Base-by-base conservation (phyloP, 2,888 invertebrate species). In the Rhingia rostrata region DNA sequence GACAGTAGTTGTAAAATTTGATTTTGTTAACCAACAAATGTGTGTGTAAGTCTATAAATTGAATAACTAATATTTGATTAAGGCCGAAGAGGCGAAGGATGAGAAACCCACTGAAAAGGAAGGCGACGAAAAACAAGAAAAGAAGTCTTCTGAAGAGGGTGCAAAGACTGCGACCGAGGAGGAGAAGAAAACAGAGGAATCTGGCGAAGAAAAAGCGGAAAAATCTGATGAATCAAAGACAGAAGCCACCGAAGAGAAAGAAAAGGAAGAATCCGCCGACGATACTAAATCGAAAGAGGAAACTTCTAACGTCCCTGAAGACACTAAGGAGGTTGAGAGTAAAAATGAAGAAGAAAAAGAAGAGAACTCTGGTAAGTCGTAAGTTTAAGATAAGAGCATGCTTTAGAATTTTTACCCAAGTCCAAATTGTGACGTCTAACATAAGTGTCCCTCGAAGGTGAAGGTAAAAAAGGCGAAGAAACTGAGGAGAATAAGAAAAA, bases 151-250 rank as follows among this genome's bases (percentile, higher is more conserved):
- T 10, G 61, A 39, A 14, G 41, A 74, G 12, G 67, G n/a, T 6
- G 56, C 64, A 39, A 74, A 88, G 87, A 87, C 88, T 86, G 87
- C 87, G 77, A 83, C 75, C 37, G 86, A 86, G 32, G 83, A 64
- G 33, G 67, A 35, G 22, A 12, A 32, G 32, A 47, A 56, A 39
- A 12, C 66, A 66, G 73, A 56, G 30, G 39, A 67, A 7, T 30
- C 6, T 6, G 80, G 56, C 12, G 86, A 70, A 35, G 85, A 88
- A 67, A 63, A 63, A 10, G 60, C 86, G 84, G 67, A 64, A n/a
- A 30, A 64, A 12, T 41, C 64, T 49, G 74, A 56, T 12, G 64
- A 69, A 30, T 33, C 22, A 7, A 45, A 45, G 45, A 45, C 43
- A 54, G 56, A 43, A 22, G 45, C 32, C 58, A 43, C 58, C 58